These are phyloP conservation scores for Catocala fraxini DNA, from an alignment of 2,888 invertebrate genomes.

Conservation along the genomic window DNA sequence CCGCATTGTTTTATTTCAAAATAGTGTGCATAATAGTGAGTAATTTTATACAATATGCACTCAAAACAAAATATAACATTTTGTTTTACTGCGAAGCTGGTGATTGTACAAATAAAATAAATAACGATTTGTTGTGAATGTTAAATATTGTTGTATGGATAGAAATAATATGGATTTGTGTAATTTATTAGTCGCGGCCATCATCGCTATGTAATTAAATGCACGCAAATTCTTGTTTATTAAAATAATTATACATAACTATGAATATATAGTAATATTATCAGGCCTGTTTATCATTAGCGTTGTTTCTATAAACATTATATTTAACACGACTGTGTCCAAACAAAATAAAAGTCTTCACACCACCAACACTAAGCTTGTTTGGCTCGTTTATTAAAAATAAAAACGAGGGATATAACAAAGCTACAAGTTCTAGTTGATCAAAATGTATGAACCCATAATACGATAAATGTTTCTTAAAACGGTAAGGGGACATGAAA, in stretches of 20 bases:
- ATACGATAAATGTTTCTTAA: no score
- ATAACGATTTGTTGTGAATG: constrained; percentile 9
- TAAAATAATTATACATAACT: background rate
- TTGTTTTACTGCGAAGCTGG: constrained; percentile 3
- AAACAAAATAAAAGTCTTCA: no score
- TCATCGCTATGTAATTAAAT: constrained; percentile 27
- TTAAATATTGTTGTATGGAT: constrained; percentile 8
- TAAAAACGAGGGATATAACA: no score
- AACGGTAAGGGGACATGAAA: no score
- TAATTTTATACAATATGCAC: background rate
- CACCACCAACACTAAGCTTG: no score
- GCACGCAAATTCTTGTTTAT: constrained; percentile 30
- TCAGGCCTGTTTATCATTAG: no score
- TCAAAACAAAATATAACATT: constrained; percentile 11
- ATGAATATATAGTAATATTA: background rate
- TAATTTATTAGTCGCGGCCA: constrained; percentile 15
- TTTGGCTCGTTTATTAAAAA: no score
- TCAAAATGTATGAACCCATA: no score
- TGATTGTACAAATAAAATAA: constrained; percentile 25
- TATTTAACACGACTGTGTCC: no score
- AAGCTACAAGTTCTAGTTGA: no score
- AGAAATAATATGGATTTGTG: constrained; percentile 15
- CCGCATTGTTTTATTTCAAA: constrained; percentile 21
- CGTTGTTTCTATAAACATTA: no score
- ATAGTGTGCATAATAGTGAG: background rate